These are phyloP conservation scores for Sturnus vulgaris DNA, from an alignment of 2,113 vertebrate genomes.

Conservation along the genomic window DNA sequence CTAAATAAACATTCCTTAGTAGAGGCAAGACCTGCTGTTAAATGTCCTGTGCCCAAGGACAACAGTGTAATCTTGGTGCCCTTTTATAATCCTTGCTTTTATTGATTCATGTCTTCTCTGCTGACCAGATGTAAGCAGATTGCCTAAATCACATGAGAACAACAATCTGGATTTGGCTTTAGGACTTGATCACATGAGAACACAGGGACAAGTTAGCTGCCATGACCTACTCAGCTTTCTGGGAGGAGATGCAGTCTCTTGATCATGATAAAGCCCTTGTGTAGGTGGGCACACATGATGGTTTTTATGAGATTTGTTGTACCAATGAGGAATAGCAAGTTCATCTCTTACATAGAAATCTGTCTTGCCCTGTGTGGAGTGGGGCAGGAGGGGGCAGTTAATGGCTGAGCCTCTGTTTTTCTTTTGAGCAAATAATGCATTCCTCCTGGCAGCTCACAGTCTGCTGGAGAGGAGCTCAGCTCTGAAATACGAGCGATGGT, in stretches of 20 bases:
- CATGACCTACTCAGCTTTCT: background rate
- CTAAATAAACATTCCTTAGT: background rate
- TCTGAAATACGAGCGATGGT: slow-evolving; percentile 36
- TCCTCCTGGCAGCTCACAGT: background rate
- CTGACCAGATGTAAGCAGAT: background rate
- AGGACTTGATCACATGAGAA: background rate
- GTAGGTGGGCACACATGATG: background rate
- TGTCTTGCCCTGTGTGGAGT: background rate
- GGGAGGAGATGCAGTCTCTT: background rate
- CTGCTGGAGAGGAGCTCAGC: background rate
- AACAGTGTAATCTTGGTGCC: background rate
- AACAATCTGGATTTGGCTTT: background rate
- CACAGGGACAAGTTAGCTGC: background rate
- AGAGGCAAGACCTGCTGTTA: background rate
- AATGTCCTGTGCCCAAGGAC: background rate
- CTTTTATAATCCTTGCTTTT: background rate
- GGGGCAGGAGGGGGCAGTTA: background rate
- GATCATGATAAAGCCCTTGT: rapidly evolving
- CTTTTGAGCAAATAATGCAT: background rate
- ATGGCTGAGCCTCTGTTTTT: background rate
- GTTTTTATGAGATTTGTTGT: background rate
- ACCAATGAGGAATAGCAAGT: background rate
- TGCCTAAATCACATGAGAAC: background rate
- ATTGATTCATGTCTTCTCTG: background rate
- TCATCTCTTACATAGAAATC: background rate